Evolutionary conservation across 2,888 invertebrate species (phyloP), one percentile per base, ranked within the genome.

Genomic region (Marasmarcha lunaedactyla): DNA sequence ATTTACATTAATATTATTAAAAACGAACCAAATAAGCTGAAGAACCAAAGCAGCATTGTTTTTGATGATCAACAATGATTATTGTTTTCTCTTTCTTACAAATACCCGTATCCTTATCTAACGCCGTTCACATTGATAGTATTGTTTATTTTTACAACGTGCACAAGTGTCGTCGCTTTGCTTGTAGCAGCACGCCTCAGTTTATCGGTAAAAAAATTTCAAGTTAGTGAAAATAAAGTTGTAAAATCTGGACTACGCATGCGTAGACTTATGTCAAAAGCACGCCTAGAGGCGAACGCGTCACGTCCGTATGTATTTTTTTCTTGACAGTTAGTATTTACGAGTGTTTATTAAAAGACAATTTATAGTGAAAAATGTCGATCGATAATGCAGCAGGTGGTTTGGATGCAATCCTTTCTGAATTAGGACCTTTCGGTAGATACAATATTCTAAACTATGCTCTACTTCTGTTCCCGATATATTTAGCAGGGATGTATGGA

Each of bases 401-500:
- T n/a, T 48, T 83, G 40, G 83, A 83, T 44, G 55, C 47, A 1
- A 69, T 79, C 38, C 44, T 81, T 11, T 49, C 66, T 30, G 62
- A 77, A 13, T 51, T 79, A n/a, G 79, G 81, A 2, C 54, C 76
- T 1, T 81, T 81, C 46, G 81, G 83, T 2, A 73, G 51, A 42
- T 83, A 69, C 45, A 79, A 81, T 34, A 50, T 83, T 10, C 49
- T 78, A 44, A 81, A 79, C 42, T 83, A 78, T 64, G 71, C 71
- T 0, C 51, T 83, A 9, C 51, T 74, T 1, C 46, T 83, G 14
- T 73, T 77, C 35, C 81, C 81, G 1, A 72, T 79, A 27, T 78
- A 59, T 57, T 63, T 81, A 55, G 74, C 81, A 46, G 81, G 79
- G 55, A 71, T 81, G 68, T 81, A 62, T 40, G 81, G 76, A 33